Conservation (phyloP, 2,888 invertebrate genomes). For the Agelastica alni region DNA sequence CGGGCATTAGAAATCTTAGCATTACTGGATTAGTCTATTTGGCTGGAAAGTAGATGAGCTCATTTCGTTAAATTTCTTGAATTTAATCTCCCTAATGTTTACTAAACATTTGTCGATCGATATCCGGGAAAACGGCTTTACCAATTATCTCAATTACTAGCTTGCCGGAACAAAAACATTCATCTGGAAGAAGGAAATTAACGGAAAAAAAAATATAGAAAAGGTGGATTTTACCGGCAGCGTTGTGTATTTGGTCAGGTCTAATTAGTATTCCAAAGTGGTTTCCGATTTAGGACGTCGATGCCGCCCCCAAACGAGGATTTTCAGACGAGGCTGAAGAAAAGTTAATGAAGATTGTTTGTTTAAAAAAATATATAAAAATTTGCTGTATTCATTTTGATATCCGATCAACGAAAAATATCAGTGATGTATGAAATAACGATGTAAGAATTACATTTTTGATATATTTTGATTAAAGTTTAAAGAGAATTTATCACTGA, state of each 20-base stretch:
- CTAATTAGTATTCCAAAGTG: slow-evolving; percentile 16
- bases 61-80: slow-evolving; percentile 9
- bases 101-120: slow-evolving; percentile 21
- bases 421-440: no score
- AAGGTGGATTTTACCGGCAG: slow-evolving; percentile 12
- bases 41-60: slow-evolving; percentile 5
- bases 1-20: background rate
- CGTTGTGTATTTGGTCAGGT: background rate
- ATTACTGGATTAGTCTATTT: background rate
- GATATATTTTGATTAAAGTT: no score
- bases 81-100: slow-evolving; percentile 22
- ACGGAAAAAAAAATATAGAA: slow-evolving; percentile 15
- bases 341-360: no score
- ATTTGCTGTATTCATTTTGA: no score
- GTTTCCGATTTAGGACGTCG: slow-evolving; percentile 12
- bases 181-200: slow-evolving; percentile 13
- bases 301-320: slow-evolving; percentile 8
- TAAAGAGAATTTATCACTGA: no score
- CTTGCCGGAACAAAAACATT: slow-evolving; percentile 16
- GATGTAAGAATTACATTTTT: no score
- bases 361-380: no score
- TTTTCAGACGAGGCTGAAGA: no score
- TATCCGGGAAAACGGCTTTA: slow-evolving; percentile 14
- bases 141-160: slow-evolving; percentile 25
- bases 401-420: no score